Evolutionary conservation across 2,888 invertebrate genomes (phyloP), one percentile per base, ranked within the genome.

Genomic region (Cacoxenus indagator): DNA sequence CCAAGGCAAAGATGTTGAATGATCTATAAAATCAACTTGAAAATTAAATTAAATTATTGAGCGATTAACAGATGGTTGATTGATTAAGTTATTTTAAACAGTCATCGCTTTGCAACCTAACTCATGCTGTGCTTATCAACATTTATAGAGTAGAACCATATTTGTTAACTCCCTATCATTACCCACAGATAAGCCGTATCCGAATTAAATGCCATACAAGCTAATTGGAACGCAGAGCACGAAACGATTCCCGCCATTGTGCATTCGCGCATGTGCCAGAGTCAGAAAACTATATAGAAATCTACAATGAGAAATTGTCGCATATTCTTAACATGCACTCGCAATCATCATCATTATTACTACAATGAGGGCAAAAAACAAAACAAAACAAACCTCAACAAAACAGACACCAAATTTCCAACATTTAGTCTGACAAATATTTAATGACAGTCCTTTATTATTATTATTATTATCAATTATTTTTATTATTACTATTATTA

Each of bases 301-400:
- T 19, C 27, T 19, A 11, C 19, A 51, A 14, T n/a, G 8, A 22
- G 65, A 46, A 62, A 67, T 65, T 73, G 61, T 17, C 37, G 61
- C 43, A 29, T n/a, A 57, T 24, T 26, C 22, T 24, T n/a, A 61
- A 17, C 46, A 45, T 45, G 45, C 45, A 22, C 31, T 14, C 22
- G 37, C 11, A 14, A 17, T 22, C 51, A 19, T 48, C 48, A 48
- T 43, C 43, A 3, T 48, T 19, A 48, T 48, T 19, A 48, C 17
- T 14, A n/a, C 22, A 51, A 9, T 22, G 51, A n/a, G 17, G 19
- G 9, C 51, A 22, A 51, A 17, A 37, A 64, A 29, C 6, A 11
- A 11, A 51, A 51, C 11, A 51, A n/a, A 61, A 31, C 26, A 37
- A 61, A 37, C 1, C 5, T n/a, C 19, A 37, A 64, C 24, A 31